Evolutionary conservation across 2,113 vertebrate species (phyloP), one percentile per base, ranked within the genome.

Genomic region (Dicentrarchus labrax): DNA sequence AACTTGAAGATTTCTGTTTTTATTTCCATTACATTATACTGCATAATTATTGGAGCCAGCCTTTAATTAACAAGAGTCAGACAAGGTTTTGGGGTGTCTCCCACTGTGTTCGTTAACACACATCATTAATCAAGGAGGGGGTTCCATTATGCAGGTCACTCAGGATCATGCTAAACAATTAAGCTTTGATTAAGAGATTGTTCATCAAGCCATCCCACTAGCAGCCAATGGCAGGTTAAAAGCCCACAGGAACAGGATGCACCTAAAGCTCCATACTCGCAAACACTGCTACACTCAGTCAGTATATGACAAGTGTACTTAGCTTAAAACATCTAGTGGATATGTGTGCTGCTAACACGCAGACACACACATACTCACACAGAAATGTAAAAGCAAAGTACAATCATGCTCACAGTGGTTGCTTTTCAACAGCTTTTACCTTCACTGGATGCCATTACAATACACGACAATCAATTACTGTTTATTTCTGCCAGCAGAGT

Each of bases 171-270:
- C 94, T 94, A 86, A 94, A 94, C 94, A 95, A 96, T 96, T 96
- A 95, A 69, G 74, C 89, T 84, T 91, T 94, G 94, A 96, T 96
- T 94, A 95, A 95, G 93, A 95, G 95, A 94, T 91, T 92, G 90
- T 90, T 94, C 93, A 92, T 95, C 93, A 94, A 86, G 69, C 78
- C 69, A 45, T 78, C 73, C 64, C 74, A 85, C 83, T 16, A 64
- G 61, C 80, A 89, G 84, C 88, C 82, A 66, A 24, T 84, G 65
- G 84, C 77, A 43, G 10, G 17, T 76, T 66, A 39, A 88, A 86
- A 84, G 74, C 78, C 75, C 75, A 76, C 39, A 80, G 61, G 77
- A 89, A 53, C 51, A 73, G 17, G 62, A 78, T 60, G 45, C 39
- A 89, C 80, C 41, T 64, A 61, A 22, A 78, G 51, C 70, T 51